These are phyloP conservation scores for Stenurella melanura DNA, from an alignment of 2,888 invertebrate species.

Conservation along the genomic window DNA sequence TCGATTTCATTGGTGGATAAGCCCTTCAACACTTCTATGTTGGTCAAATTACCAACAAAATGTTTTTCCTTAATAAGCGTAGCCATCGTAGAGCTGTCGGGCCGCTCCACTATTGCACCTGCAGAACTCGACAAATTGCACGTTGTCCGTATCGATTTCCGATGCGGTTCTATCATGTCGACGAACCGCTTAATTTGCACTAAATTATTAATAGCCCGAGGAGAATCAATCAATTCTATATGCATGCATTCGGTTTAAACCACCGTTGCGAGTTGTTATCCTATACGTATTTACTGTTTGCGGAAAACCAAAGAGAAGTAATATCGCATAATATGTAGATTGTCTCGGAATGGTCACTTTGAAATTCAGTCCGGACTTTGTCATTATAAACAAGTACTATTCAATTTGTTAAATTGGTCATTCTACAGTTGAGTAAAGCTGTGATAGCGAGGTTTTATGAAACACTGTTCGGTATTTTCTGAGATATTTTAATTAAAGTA, in stretches of 20 bases:
- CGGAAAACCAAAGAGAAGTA: background rate
- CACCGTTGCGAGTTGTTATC: background rate
- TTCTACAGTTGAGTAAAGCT: background rate
- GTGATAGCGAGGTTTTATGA: background rate
- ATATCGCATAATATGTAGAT: background rate
- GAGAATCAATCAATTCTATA: constrained; percentile 54
- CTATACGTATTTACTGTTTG: background rate
- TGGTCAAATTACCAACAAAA: too few species aligned
- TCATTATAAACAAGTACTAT: background rate
- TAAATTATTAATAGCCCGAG: constrained; percentile 54
- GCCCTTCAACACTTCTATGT: too few species aligned
- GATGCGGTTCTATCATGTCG: constrained; percentile 51
- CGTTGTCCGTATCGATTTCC: constrained; percentile 51
- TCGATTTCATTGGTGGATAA: too few species aligned
- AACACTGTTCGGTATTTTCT: background rate
- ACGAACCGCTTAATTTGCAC: constrained; percentile 54
- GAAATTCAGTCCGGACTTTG: background rate
- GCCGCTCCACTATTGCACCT: too few species aligned
- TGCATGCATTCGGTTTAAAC: constrained; percentile 44
- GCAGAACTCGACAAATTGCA: constrained; percentile 39
- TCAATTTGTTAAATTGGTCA: background rate
- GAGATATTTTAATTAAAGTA: background rate
- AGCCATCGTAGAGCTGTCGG: too few species aligned
- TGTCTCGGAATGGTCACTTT: background rate
- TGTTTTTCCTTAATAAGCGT: too few species aligned